These are phyloP conservation scores for Melospiza melodia DNA, from an alignment of 2,113 vertebrate genomes.

Conservation along the genomic window DNA sequence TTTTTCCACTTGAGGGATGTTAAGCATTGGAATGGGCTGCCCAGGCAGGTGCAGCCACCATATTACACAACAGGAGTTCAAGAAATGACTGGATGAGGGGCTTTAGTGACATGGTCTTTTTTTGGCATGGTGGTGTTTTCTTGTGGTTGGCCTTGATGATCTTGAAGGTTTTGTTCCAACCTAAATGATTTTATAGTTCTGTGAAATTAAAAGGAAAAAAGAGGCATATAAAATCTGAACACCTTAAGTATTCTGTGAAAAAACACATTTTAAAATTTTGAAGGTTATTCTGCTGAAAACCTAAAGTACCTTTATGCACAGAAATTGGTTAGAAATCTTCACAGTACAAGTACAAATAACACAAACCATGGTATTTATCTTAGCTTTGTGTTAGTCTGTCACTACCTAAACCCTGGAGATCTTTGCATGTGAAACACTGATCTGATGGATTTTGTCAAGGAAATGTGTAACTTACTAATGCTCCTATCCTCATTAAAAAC, in stretches of 20 bases:
- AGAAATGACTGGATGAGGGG: background rate
- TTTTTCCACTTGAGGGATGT: background rate
- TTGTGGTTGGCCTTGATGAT: background rate
- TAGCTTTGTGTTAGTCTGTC: background rate
- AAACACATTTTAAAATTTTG: background rate
- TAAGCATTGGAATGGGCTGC: background rate
- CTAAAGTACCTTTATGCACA: background rate
- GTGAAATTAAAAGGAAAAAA: background rate
- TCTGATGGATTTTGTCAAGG: background rate
- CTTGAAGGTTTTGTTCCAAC: background rate
- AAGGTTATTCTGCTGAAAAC: background rate
- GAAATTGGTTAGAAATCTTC: background rate
- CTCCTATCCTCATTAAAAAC: background rate
- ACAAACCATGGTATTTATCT: background rate
- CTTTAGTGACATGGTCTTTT: no score
- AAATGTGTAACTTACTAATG: background rate
- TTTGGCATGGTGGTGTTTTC: background rate
- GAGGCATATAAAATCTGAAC: accelerated
- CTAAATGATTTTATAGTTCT: background rate
- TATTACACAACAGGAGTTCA: background rate
- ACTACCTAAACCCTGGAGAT: background rate
- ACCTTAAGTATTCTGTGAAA: background rate
- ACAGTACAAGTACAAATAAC: background rate
- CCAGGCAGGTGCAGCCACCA: background rate
- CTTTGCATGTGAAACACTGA: background rate